These are phyloP conservation scores for Ascaphus truei DNA, from an alignment of 2,113 vertebrate genomes.

Conservation along the genomic window DNA sequence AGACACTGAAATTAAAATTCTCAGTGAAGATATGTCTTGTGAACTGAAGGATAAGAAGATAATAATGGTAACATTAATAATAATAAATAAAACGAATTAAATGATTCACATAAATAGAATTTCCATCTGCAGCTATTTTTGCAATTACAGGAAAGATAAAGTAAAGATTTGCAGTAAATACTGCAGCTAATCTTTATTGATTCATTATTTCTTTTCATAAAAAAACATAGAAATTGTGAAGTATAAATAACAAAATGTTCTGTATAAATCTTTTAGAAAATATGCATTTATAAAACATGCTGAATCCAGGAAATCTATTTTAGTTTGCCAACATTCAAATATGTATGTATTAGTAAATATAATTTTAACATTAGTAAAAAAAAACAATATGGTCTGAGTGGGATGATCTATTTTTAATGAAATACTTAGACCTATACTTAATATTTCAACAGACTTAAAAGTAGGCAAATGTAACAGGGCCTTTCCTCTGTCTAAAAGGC, in stretches of 20 bases:
- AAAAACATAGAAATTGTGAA: constrained; percentile 62
- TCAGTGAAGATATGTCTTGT: constrained; percentile 79
- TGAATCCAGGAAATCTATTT: too few species aligned
- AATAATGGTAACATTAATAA: constrained; percentile 77
- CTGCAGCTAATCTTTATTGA: constrained; percentile 85
- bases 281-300: not conserved
- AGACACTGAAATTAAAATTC: constrained; percentile 89
- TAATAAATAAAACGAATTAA: constrained; percentile 90
- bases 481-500: too few species aligned
- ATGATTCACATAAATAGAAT: constrained; percentile 82
- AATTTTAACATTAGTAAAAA: too few species aligned
- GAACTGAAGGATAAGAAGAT: constrained; percentile 76
- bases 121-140: constrained; percentile 75
- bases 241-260: constrained; percentile 37
- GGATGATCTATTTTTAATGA: too few species aligned
- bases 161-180: constrained; percentile 82
- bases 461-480: too few species aligned
- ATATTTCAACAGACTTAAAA: too few species aligned
- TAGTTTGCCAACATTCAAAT: too few species aligned
- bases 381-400: too few species aligned
- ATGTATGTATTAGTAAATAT: too few species aligned
- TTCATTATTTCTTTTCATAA: constrained; percentile 62
- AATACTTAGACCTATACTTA: too few species aligned
- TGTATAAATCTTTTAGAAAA: constrained; percentile 23
- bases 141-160: constrained; percentile 77